phyloP scores from a whole-genome alignment of 2,113 vertebrate species.

The Atherinomorus stipes region DNA sequence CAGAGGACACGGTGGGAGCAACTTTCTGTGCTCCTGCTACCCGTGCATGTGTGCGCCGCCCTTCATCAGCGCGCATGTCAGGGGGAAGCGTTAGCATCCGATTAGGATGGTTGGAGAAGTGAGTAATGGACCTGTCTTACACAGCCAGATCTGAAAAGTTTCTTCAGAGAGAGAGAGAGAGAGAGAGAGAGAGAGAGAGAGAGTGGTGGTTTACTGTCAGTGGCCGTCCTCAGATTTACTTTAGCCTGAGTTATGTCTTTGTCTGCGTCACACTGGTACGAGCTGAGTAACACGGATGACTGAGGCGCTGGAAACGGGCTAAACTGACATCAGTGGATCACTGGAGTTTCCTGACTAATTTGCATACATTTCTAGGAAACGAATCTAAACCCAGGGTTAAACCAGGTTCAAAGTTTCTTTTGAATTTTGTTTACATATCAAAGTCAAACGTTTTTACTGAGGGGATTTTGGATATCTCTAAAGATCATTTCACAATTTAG shows the following conservation, averaged over 20 bases:
- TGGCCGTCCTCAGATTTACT: constrained; percentile 40
- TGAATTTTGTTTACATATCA: too few species aligned
- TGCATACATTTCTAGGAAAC: too few species aligned
- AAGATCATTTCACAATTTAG: too few species aligned
- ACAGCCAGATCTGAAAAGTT: constrained; percentile 48
- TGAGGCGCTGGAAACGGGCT: background rate
- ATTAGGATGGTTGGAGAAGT: constrained; percentile 53
- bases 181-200: constrained; percentile 25
- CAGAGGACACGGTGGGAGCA: constrained; percentile 64
- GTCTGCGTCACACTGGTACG: constrained; percentile 37
- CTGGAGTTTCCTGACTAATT: too few species aligned
- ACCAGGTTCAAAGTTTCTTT: too few species aligned
- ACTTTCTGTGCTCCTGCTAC: constrained; percentile 48
- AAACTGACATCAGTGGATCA: too few species aligned
- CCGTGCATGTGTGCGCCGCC: constrained; percentile 29
- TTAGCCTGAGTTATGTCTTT: constrained; percentile 51
- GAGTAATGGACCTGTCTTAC: constrained; percentile 66
- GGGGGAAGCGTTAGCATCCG: constrained; percentile 58
- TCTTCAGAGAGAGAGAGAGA: constrained; percentile 18
- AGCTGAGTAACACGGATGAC: constrained; percentile 22
- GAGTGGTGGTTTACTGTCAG: constrained; percentile 45
- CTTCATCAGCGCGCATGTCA: constrained; percentile 43
- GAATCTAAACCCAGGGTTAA: too few species aligned
- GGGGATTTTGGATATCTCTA: too few species aligned
- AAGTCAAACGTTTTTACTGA: too few species aligned